These are phyloP conservation scores for Xenentodon cancila DNA, from an alignment of 2,797 vertebrate genomes.

Conservation along the genomic window DNA sequence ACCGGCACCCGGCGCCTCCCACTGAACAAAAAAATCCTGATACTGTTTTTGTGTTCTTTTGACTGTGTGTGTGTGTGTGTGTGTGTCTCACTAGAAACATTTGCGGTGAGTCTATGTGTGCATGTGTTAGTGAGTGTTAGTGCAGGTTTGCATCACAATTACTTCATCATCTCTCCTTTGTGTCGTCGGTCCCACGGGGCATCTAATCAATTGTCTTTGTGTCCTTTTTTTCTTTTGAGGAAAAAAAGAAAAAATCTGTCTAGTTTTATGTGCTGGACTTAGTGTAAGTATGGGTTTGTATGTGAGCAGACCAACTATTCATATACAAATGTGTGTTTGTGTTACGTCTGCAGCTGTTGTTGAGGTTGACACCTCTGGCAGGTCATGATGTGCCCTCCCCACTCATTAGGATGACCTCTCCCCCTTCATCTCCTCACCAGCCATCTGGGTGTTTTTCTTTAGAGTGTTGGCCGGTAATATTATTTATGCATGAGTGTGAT, in stretches of 20 bases:
- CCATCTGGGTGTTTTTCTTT: conserved; percentile 69
- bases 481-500: not conserved
- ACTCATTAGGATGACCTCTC: conserved; percentile 52
- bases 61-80: not conserved
- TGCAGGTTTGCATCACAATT: conserved; percentile 37
- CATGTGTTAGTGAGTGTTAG: not conserved
- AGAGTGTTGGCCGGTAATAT: conserved; percentile 21
- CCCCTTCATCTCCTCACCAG: conserved; percentile 47
- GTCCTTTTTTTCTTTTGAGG: conserved; percentile 49
- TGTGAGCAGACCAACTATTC: conserved; percentile 8
- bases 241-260: conserved; percentile 60
- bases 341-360: conserved; percentile 72
- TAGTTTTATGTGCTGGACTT: conserved; percentile 37
- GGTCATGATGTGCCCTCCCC: conserved; percentile 56
- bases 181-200: conserved; percentile 51
- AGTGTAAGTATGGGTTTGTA: conserved; percentile 9
- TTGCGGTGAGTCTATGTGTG: not conserved
- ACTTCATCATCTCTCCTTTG: conserved; percentile 56
- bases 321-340: conserved; percentile 6
- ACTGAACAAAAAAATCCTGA: not conserved
- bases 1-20: not conserved
- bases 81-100: not conserved
- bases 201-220: conserved; percentile 59
- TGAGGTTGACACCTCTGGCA: conserved; percentile 63
- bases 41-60: not conserved